phyloP scores from a whole-genome alignment of 2,888 invertebrate species.

The Diabrotica balteata region DNA sequence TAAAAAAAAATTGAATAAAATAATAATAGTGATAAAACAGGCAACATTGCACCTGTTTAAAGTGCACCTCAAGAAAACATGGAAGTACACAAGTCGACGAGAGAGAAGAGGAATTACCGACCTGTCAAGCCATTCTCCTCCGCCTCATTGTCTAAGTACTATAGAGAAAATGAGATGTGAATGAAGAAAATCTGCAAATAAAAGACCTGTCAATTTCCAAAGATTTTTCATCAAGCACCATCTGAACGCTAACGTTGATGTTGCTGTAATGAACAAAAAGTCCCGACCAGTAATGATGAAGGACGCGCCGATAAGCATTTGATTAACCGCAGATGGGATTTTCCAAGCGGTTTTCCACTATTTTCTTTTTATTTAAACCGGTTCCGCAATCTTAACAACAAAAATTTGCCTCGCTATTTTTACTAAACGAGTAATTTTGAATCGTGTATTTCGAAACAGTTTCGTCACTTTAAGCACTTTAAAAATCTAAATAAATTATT shows the following conservation, averaged over 20 bases:
- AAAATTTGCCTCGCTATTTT: too few species aligned
- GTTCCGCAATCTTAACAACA: too few species aligned
- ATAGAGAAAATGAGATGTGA: constrained; percentile 60
- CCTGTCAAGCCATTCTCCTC: constrained; percentile 52
- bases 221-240: constrained; percentile 62
- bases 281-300: constrained; percentile 59
- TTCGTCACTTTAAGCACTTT: too few species aligned
- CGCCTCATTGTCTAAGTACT: constrained; percentile 52
- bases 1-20: too few species aligned
- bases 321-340: constrained; percentile 59
- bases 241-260: constrained; percentile 55
- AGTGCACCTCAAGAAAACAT: constrained; percentile 20
- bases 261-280: constrained; percentile 61
- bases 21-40: constrained; percentile 4
- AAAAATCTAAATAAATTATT: too few species aligned
- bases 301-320: constrained; percentile 56
- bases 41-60: constrained; percentile 23
- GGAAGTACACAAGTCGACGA: constrained; percentile 20
- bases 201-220: constrained; percentile 60
- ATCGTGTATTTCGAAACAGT: too few species aligned
- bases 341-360: constrained; percentile 28
- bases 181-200: constrained; percentile 61
- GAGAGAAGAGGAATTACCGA: constrained; percentile 52
- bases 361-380: constrained; percentile 3
- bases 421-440: too few species aligned